Conservation (phyloP, 2,888 invertebrate genomes). For the Synergus laeviventris region DNA sequence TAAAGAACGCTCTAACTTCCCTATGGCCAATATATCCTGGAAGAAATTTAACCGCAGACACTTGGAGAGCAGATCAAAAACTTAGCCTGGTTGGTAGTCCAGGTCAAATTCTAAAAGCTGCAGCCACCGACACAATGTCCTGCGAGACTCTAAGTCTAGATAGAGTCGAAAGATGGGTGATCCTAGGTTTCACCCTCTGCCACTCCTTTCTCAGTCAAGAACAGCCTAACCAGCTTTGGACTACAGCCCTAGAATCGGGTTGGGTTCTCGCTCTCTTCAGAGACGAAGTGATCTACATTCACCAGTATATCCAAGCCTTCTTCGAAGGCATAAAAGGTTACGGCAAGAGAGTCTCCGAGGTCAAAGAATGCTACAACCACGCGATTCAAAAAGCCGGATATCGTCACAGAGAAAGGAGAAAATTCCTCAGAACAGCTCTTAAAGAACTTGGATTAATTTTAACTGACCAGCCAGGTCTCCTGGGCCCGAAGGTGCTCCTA, state of each 20-base stretch:
- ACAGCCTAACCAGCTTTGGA: slow-evolving; percentile 92
- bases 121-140: slow-evolving; percentile 96
- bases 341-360: slow-evolving; percentile 93
- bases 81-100: slow-evolving; percentile 96
- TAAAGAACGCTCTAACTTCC: slow-evolving; percentile 92
- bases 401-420: slow-evolving; percentile 95
- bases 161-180: slow-evolving; percentile 97
- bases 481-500: slow-evolving; percentile 97
- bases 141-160: slow-evolving; percentile 98
- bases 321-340: slow-evolving; percentile 98
- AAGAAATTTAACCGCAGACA: slow-evolving; percentile 94
- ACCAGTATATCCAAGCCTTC: slow-evolving; percentile 93
- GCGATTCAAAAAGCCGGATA: slow-evolving; percentile 94
- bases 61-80: slow-evolving; percentile 95
- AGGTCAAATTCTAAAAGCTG: slow-evolving; percentile 94
- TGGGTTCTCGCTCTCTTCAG: slow-evolving; percentile 97
- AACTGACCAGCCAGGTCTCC: slow-evolving; percentile 97
- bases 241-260: slow-evolving; percentile 92
- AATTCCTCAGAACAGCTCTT: slow-evolving; percentile 95
- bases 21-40: slow-evolving; percentile 91
- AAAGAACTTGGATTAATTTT: slow-evolving; percentile 96
- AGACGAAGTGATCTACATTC: slow-evolving; percentile 97
- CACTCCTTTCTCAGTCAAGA: slow-evolving; percentile 90
- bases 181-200: slow-evolving; percentile 94
- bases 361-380: slow-evolving; percentile 95